Evolutionary conservation across 2,888 invertebrate genomes (phyloP).

Genomic region (Troides helena): DNA sequence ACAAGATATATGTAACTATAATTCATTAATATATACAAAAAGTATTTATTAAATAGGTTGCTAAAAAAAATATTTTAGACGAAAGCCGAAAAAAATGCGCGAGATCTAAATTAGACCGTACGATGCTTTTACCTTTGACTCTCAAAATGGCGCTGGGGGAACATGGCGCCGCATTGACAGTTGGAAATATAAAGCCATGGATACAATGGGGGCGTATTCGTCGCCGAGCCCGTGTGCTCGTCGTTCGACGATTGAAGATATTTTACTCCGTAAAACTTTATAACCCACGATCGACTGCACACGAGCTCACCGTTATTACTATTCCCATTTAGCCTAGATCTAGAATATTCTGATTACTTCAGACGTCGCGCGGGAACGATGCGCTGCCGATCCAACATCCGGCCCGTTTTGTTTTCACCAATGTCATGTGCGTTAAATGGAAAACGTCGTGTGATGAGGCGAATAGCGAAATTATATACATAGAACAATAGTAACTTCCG

Average conservation of each 20-base stretch:
- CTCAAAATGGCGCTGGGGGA: conserved; percentile 10
- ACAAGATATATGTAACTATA: no score
- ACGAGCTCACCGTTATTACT: background rate
- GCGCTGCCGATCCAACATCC: background rate
- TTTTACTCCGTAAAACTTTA: conserved; percentile 11
- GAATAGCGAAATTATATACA: background rate
- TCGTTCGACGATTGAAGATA: conserved; percentile 11
- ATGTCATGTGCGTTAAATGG: no score
- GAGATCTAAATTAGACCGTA: background rate
- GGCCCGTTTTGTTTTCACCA: no score
- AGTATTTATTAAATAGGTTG: no score
- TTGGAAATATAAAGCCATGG: background rate
- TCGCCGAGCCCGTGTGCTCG: conserved; percentile 5
- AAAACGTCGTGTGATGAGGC: no score
- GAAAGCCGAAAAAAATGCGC: no score
- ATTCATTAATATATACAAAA: no score
- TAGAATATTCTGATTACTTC: background rate
- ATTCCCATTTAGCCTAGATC: background rate
- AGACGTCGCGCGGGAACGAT: background rate
- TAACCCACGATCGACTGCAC: conserved; percentile 14
- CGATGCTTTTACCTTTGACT: background rate
- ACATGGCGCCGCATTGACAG: conserved; percentile 6
- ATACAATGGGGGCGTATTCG: conserved; percentile 8
- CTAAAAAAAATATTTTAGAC: no score
- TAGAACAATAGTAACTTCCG: no score